phyloP scores from a whole-genome alignment of 2,888 invertebrate genomes.

The Tenthredo distinguenda region DNA sequence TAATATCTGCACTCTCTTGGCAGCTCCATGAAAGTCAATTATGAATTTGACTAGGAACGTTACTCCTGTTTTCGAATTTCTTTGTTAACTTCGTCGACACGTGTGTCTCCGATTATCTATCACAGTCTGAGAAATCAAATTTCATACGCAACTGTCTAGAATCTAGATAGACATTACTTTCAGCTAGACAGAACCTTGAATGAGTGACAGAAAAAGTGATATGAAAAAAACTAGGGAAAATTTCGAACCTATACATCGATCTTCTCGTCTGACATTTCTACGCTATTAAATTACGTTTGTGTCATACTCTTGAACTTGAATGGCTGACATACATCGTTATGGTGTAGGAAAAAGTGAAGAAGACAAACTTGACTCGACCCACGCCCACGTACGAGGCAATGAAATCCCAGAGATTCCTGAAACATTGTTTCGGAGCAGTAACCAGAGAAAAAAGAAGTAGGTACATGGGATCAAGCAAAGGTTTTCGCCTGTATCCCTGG shows the following conservation, averaged over 20 bases:
- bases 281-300: slow-evolving; percentile 35
- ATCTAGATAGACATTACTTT: slow-evolving; percentile 1
- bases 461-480: background rate
- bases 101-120: background rate
- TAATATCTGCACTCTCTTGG: background rate
- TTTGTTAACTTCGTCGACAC: background rate
- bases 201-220: background rate
- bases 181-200: background rate
- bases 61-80: background rate
- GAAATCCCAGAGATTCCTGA: slow-evolving; percentile 6
- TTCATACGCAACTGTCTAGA: background rate
- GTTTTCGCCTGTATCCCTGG: background rate
- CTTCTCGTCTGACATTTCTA: slow-evolving; percentile 4
- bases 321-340: background rate
- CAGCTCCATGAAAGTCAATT: background rate
- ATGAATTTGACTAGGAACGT: background rate
- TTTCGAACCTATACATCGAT: background rate
- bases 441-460: background rate
- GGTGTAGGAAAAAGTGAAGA: background rate
- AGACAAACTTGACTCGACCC: slow-evolving; percentile 19
- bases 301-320: slow-evolving; percentile 20
- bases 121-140: background rate
- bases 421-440: slow-evolving; percentile 10
- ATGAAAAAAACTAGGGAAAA: background rate
- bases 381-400: background rate